Evolutionary conservation across 2,888 invertebrate genomes (phyloP).

Genomic region (Conops quadrifasciatus): DNA sequence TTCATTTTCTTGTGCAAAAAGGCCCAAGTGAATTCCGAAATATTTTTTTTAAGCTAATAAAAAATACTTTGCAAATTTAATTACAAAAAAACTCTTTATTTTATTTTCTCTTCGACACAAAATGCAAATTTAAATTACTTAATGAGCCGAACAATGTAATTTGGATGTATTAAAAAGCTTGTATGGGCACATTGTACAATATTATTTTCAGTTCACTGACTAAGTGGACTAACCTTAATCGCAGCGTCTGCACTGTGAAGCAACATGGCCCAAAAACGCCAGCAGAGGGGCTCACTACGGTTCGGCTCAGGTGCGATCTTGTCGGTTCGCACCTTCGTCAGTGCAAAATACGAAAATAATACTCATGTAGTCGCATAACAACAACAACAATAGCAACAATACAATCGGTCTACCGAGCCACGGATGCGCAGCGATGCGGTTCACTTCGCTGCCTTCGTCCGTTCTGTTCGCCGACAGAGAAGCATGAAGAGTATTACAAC

Average conservation of each 20-base stretch:
- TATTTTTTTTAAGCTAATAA: too few species aligned
- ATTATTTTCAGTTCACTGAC: not conserved
- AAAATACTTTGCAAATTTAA: not conserved
- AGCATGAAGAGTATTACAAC: too few species aligned
- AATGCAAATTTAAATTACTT: constrained; percentile 12
- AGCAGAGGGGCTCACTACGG: not conserved
- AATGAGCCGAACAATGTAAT: constrained; percentile 4
- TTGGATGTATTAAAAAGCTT: constrained; percentile 3
- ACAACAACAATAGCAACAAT: constrained; percentile 6
- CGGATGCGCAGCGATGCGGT: constrained; percentile 9
- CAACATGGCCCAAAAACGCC: too few species aligned
- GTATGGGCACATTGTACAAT: too few species aligned
- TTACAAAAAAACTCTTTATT: not conserved
- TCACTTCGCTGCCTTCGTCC: not conserved
- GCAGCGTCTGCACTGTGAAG: too few species aligned
- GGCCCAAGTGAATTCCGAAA: too few species aligned
- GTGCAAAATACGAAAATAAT: not conserved
- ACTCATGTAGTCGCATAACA: not conserved
- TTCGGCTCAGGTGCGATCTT: constrained; percentile 3
- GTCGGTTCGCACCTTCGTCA: constrained; percentile 7
- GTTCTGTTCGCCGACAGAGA: not conserved
- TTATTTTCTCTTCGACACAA: not conserved
- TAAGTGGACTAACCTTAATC: not conserved
- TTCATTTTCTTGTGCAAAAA: too few species aligned
- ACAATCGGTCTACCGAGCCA: not conserved